Percentiles rank a stretch among this genome's conserved stretches.
These are phyloP conservation scores for Meliscaeva auricollis DNA, from an alignment of 2,888 invertebrate species.

Conservation along the genomic window DNA sequence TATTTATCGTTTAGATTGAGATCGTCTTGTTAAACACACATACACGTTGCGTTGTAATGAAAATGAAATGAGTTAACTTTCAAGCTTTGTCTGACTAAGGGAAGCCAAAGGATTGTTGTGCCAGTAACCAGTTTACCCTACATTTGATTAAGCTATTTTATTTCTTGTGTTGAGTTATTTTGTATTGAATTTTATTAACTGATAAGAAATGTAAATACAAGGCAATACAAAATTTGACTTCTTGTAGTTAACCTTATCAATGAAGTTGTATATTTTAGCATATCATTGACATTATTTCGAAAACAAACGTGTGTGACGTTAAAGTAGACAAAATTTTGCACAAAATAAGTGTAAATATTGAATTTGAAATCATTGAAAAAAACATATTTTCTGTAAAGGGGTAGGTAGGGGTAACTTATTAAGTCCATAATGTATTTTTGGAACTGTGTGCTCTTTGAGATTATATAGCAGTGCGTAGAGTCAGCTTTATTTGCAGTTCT, in stretches of 20 bases:
- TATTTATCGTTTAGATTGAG: slow-evolving; percentile 33
- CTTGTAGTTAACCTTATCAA: slow-evolving; percentile 5
- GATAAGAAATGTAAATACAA: slow-evolving; percentile 13
- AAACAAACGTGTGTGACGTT: neutral
- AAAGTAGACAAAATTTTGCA: no score
- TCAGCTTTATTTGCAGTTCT: no score
- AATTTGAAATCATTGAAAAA: no score
- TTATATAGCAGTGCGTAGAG: no score
- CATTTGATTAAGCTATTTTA: slow-evolving; percentile 1
- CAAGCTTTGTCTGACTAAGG: no score
- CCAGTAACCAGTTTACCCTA: neutral
- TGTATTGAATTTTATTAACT: neutral
- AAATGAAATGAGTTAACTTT: slow-evolving; percentile 61
- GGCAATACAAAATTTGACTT: neutral
- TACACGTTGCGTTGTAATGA: no score
- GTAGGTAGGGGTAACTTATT: no score
- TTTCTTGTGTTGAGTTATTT: neutral
- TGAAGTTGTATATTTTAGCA: slow-evolving; percentile 23
- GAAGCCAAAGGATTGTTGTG: no score
- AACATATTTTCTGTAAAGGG: no score
- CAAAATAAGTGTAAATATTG: no score
- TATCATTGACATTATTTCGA: slow-evolving; percentile 22
- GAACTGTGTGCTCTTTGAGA: no score
- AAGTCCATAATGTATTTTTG: no score
- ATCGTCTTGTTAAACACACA: slow-evolving; percentile 16